These are phyloP conservation scores for Zingel zingel DNA, from an alignment of 2,113 vertebrate species.

Conservation along the genomic window DNA sequence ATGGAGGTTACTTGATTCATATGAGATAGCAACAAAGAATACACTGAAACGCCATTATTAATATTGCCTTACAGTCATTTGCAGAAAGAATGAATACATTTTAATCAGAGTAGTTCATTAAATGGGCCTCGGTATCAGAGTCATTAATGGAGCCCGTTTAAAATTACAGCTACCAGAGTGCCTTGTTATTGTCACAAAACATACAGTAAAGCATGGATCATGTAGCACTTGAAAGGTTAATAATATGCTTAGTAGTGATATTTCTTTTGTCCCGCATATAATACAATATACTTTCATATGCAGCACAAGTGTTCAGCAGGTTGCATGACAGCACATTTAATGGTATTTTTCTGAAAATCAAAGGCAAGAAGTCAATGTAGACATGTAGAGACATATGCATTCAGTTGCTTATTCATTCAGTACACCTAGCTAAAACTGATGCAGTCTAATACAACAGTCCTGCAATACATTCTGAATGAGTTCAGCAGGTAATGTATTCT, in stretches of 20 bases:
- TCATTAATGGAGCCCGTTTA: conserved; percentile 25
- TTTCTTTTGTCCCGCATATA: neutral
- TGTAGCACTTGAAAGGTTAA: conserved; percentile 41
- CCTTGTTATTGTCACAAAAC: conserved; percentile 32
- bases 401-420: neutral
- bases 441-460: neutral
- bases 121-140: conserved; percentile 10
- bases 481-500: too few species aligned
- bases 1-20: conserved; percentile 29
- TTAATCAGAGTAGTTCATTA: conserved; percentile 15
- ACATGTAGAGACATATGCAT: neutral
- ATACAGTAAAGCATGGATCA: conserved; percentile 12
- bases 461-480: neutral
- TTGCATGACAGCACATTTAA: neutral
- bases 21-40: conserved; percentile 32
- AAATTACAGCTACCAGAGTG: conserved; percentile 23
- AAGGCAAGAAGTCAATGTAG: neutral
- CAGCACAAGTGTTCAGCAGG: neutral
- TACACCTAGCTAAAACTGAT: neutral
- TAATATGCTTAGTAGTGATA: conserved; percentile 7
- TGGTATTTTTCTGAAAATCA: conserved; percentile 4
- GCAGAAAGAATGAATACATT: conserved; percentile 11
- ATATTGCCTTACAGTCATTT: neutral
- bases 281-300: neutral
- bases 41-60: conserved; percentile 28